phyloP scores from a whole-genome alignment of 2,888 invertebrate species.

The Lydus trimaculatus region DNA sequence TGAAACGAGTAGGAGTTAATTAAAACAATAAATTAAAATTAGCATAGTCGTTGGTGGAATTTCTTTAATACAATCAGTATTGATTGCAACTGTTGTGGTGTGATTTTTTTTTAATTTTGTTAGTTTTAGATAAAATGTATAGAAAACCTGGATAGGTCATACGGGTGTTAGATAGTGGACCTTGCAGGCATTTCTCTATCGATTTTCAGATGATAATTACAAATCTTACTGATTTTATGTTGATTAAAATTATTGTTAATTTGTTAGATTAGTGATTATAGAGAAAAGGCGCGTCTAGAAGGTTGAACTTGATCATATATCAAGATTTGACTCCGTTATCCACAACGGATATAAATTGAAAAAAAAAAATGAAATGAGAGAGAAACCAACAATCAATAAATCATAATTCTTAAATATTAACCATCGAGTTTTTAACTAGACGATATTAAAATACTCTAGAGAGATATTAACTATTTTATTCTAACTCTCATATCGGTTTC shows the following conservation, averaged over 20 bases:
- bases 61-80: not conserved
- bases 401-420: too few relatives aligned
- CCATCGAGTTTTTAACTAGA: not conserved
- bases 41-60: conserved; percentile 9
- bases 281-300: not conserved
- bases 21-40: conserved; percentile 17
- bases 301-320: conserved; percentile 2
- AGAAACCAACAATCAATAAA: not conserved
- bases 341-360: not conserved
- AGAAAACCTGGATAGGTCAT: conserved; percentile 8
- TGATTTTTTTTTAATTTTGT: not conserved
- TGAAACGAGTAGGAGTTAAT: conserved; percentile 15
- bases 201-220: conserved; percentile 1
- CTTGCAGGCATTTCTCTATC: conserved; percentile 3
- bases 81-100: not conserved
- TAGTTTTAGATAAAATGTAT: not conserved
- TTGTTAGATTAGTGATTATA: conserved; percentile 3
- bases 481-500: conserved; percentile 20
- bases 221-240: conserved; percentile 4
- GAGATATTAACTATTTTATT: not conserved
- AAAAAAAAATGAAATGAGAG: not conserved
- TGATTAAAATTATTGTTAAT: conserved; percentile 7
- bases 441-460: not conserved
- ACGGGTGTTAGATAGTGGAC: conserved; percentile 11
- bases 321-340: not conserved